These are phyloP conservation scores for Semicossyphus pulcher DNA, from an alignment of 2,113 vertebrate genomes.

Conservation along the genomic window DNA sequence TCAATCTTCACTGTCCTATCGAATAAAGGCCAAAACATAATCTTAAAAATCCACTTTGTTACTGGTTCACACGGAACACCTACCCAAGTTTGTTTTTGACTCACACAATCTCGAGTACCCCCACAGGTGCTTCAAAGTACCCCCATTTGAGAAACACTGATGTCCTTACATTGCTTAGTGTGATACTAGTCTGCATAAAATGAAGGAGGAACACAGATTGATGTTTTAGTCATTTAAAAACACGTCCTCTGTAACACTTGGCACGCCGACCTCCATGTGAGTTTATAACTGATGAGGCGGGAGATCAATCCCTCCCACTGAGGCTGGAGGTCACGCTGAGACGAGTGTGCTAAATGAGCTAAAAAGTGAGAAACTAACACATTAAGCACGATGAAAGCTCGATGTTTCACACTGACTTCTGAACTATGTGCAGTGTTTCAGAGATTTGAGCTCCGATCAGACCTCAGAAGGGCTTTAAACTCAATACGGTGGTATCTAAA, in stretches of 20 bases:
- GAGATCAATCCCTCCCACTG: not conserved
- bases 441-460: not conserved
- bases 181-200: not conserved
- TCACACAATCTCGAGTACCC: too few relatives aligned
- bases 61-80: too few relatives aligned
- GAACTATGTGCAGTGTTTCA: not conserved
- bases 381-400: not conserved
- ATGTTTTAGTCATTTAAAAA: not conserved
- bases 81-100: too few relatives aligned
- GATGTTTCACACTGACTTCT: not conserved
- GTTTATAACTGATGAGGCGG: not conserved
- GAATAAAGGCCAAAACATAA: too few relatives aligned
- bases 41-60: too few relatives aligned
- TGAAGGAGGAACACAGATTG: not conserved
- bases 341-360: not conserved
- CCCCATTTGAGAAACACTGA: too few relatives aligned
- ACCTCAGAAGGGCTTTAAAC: slow-evolving; percentile 14
- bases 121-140: too few relatives aligned
- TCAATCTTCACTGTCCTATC: too few relatives aligned
- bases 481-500: not conserved
- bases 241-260: not conserved
- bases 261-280: not conserved
- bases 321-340: not conserved
- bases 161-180: too few relatives aligned
- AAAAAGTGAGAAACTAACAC: rapidly evolving